These are phyloP conservation scores for Scaeva pyrastri DNA, from an alignment of 2,888 invertebrate genomes.

Conservation along the genomic window DNA sequence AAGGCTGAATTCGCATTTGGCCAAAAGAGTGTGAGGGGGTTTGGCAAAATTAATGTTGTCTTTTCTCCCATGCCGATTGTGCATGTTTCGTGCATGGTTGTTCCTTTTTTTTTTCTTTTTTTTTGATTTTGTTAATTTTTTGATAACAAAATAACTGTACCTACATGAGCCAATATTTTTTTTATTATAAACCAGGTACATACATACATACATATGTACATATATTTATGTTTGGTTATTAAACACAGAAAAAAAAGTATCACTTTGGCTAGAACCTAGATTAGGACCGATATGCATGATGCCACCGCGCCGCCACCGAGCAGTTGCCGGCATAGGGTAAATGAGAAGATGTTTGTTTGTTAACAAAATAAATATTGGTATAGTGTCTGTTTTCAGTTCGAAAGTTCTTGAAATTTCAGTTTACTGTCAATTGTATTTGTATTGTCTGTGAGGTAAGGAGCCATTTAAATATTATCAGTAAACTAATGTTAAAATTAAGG, in stretches of 20 bases:
- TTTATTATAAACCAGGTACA: no score
- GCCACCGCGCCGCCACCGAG: no score
- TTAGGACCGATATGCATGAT: no score
- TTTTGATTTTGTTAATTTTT: background rate
- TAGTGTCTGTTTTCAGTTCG: no score
- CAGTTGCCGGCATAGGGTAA: background rate
- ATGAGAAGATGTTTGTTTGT: background rate
- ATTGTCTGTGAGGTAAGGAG: no score
- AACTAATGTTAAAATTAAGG: no score
- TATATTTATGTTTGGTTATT: no score
- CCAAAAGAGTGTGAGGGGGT: background rate
- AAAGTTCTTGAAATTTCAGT: no score
- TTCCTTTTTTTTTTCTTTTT: background rate
- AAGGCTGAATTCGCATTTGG: constrained; percentile 15
- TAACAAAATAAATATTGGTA: background rate
- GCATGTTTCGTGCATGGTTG: background rate
- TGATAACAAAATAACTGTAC: constrained; percentile 10
- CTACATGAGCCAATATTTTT: background rate
- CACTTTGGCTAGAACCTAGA: background rate
- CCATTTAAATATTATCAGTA: no score
- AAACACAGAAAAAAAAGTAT: constrained; percentile 1
- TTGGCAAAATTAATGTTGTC: background rate
- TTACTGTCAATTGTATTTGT: no score
- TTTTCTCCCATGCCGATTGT: constrained; percentile 16
- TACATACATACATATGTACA: no score